A percentile compares a stretch with the other conserved stretches of the same genome.
Conservation (phyloP, 2,888 invertebrate genomes). For the Chrysomela aeneicollis region DNA sequence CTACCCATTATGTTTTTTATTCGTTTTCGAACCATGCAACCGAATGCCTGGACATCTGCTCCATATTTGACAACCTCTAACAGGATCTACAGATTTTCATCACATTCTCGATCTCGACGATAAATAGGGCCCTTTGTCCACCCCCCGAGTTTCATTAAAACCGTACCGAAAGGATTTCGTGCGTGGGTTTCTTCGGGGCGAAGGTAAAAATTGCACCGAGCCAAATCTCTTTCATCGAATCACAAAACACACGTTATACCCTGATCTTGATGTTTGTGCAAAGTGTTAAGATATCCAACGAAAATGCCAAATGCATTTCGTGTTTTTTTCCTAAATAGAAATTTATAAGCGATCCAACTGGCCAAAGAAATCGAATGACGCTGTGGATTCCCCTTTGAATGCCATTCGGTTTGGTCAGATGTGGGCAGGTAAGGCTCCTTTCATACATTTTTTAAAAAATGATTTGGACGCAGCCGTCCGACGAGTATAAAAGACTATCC, state of each 20-base stretch:
- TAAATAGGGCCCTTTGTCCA: slow-evolving; percentile 39
- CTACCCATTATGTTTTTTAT: neutral
- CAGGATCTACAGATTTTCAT: slow-evolving; percentile 41
- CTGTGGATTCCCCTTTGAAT: neutral
- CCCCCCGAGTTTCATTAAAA: slow-evolving; percentile 36
- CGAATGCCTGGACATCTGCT: slow-evolving; percentile 3
- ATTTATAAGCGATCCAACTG: slow-evolving; percentile 29
- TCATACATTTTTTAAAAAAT: slow-evolving; percentile 40
- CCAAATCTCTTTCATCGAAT: slow-evolving; percentile 25
- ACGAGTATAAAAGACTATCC: slow-evolving; percentile 39
- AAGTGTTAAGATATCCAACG: slow-evolving; percentile 38
- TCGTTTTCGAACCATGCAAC: neutral
- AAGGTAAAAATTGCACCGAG: slow-evolving; percentile 24
- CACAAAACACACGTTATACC: slow-evolving; percentile 23
- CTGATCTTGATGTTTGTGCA: slow-evolving; percentile 36
- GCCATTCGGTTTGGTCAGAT: slow-evolving; percentile 27
- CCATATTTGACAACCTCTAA: slow-evolving; percentile 22
- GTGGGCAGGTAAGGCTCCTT: slow-evolving; percentile 40
- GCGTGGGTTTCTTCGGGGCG: slow-evolving; percentile 28
- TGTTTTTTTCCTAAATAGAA: slow-evolving; percentile 36
- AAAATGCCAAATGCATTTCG: slow-evolving; percentile 32
- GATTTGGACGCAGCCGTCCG: slow-evolving; percentile 40
- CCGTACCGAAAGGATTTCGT: slow-evolving; percentile 41
- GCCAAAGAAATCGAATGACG: slow-evolving; percentile 4
- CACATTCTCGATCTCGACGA: slow-evolving; percentile 40